Conservation (phyloP, 2,113 vertebrate genomes). For the Fulmarus glacialis region DNA sequence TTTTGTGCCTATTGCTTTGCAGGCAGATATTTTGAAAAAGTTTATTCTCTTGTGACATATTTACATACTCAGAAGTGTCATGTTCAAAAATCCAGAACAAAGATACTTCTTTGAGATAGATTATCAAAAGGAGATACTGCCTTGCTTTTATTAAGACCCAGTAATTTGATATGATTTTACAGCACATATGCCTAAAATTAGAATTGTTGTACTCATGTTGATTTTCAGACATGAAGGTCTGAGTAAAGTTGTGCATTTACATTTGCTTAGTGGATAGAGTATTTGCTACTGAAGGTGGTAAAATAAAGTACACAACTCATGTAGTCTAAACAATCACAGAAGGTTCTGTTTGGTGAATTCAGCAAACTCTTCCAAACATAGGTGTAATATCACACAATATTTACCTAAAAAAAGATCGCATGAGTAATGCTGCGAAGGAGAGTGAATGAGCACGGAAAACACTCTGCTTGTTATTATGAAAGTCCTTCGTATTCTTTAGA, state of each 20-base stretch:
- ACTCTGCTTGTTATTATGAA: background rate
- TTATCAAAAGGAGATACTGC: background rate
- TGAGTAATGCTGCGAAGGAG: background rate
- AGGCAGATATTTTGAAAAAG: background rate
- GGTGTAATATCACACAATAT: background rate
- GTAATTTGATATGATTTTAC: background rate
- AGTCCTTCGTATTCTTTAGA: background rate
- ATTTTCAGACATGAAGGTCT: background rate
- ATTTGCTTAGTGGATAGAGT: background rate
- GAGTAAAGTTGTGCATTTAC: background rate
- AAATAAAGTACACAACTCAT: background rate
- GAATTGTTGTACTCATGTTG: background rate
- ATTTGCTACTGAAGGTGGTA: background rate
- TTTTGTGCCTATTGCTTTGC: background rate
- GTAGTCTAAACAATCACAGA: background rate
- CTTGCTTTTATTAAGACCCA: background rate
- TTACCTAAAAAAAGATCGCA: background rate
- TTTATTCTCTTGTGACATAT: background rate
- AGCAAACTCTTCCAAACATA: background rate
- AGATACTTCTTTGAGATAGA: background rate
- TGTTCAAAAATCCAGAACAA: background rate
- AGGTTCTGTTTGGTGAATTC: background rate
- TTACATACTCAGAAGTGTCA: background rate
- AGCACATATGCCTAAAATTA: background rate
- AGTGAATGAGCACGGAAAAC: background rate